Evolutionary conservation across 92 coral and sea anemone species (phyloP), one percentile per base, ranked within the genome.

Genomic region (Palythoa heliodiscus): DNA sequence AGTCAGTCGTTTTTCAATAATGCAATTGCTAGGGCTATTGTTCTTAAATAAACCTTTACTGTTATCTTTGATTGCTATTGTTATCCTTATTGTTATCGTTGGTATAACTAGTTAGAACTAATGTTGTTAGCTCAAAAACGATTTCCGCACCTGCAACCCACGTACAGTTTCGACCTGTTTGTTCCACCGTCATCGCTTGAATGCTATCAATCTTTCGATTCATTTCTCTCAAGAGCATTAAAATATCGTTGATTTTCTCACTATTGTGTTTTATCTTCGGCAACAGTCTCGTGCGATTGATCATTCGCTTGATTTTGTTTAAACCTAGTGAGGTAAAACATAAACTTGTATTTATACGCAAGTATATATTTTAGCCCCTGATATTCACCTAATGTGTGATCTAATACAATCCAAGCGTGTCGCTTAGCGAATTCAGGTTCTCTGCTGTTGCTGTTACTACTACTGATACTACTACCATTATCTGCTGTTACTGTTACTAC

Each of bases 171-270:
- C 84, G 60, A 13, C 84, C 84, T 52, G 84, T 43, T 22, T 80
- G 84, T 20, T 80, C 84, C 43, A 66, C 73, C 22, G 84, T 48
- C 73, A 66, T 29, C 1, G 40, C 73, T 20, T 80, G 84, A 14
- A 80, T 80, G 48, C 73, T 80, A 57, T 80, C 84, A 63, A 80
- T 80, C 84, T 80, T 80, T 22, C 84, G 84, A 47, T 80, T 80
- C 84, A 80, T 64, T 50, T 80, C 84, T 52, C 74, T 80, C 84
- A 80, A 80, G 14, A 80, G 63, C 47, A 25, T 66, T 66, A 80
- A 52, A 14, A 80, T 70, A 48, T 80, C 84, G 39, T 80, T 64
- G 61, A 80, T 80, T 52, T 80, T 80, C 58, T 80, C 84, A 25
- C 73, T n/a, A 47, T 80, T 80, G 84, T 40, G 55, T 14, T 64